Conservation (phyloP, 2,113 vertebrate species). For the Aegithalos caudatus region DNA sequence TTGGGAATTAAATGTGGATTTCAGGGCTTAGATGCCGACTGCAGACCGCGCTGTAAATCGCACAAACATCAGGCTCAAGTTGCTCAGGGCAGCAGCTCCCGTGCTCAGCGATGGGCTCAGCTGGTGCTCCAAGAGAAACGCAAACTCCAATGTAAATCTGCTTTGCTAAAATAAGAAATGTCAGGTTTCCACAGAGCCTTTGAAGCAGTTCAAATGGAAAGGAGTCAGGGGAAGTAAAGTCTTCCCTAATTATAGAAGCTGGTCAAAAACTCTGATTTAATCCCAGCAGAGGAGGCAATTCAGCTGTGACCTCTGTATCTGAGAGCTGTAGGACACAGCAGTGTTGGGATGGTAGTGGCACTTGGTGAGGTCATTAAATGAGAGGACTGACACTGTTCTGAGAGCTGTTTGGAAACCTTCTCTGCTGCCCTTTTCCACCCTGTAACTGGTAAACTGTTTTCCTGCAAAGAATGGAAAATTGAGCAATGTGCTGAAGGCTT, state of each 20-base stretch:
- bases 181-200: background rate
- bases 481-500: conserved; percentile 41
- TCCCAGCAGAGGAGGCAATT: background rate
- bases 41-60: background rate
- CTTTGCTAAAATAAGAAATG: background rate
- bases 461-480: conserved; percentile 57
- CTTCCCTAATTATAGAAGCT: background rate
- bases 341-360: background rate
- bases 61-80: background rate
- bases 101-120: background rate
- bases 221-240: background rate
- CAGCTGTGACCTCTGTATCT: background rate
- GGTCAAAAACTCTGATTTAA: background rate
- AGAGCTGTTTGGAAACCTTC: conserved; percentile 12
- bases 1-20: background rate
- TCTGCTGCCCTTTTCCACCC: conserved; percentile 16
- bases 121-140: background rate
- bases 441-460: conserved; percentile 46
- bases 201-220: background rate
- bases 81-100: fast-evolving
- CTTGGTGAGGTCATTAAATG: background rate
- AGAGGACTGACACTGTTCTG: background rate
- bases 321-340: background rate
- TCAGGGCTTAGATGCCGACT: background rate
- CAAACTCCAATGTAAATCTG: background rate